Conservation (phyloP, 2,113 vertebrate genomes). For the Ammodramus savannarum region DNA sequence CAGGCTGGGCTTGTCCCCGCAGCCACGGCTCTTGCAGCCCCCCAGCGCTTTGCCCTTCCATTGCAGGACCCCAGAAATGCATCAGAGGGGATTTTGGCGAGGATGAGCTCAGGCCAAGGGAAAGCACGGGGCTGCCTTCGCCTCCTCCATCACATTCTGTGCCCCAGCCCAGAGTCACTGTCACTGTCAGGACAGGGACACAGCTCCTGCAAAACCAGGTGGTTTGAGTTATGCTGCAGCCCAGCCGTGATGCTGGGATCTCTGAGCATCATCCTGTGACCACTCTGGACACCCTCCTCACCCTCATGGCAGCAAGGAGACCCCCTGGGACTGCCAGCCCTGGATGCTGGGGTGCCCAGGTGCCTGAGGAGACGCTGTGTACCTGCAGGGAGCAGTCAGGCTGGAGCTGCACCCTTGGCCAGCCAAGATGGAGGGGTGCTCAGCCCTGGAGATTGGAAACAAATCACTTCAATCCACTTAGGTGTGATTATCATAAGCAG, state of each 20-base stretch:
- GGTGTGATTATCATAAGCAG: accelerated
- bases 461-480: background rate
- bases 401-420: accelerated
- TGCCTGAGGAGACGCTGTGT: accelerated
- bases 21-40: accelerated
- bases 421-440: background rate
- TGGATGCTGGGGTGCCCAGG: background rate
- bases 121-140: background rate
- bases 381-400: background rate
- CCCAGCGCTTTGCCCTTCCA: background rate
- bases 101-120: background rate
- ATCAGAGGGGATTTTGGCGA: accelerated
- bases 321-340: background rate
- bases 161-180: background rate
- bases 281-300: background rate
- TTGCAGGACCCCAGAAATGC: background rate
- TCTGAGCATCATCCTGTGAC: background rate
- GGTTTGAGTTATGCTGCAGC: accelerated
- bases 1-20: background rate
- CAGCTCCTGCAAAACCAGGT: background rate
- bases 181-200: background rate
- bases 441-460: background rate
- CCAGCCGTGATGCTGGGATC: accelerated
- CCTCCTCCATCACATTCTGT: background rate
- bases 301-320: background rate